These are phyloP conservation scores for Otolemur garnettii DNA, from an alignment of 2,113 vertebrate genomes.

Conservation along the genomic window DNA sequence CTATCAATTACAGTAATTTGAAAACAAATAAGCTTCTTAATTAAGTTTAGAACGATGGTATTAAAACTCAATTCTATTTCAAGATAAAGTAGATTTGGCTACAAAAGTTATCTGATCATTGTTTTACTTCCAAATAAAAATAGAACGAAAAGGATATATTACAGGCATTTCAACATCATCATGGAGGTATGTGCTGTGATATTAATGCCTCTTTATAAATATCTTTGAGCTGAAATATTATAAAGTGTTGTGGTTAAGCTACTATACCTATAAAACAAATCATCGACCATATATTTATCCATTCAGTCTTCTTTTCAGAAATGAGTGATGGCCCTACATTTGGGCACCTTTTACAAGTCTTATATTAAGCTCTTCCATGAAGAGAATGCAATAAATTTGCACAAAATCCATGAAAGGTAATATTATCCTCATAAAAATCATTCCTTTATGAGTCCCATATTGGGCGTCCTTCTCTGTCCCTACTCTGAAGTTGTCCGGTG, in stretches of 20 bases:
- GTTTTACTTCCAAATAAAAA: constrained; percentile 51
- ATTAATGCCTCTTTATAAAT: constrained; percentile 57
- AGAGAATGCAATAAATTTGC: constrained; percentile 57
- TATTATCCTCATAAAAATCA: constrained; percentile 66
- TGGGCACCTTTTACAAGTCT: constrained; percentile 57
- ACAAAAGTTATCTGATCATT: neutral
- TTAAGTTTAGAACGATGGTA: neutral
- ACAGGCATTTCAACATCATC: neutral
- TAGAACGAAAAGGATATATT: constrained; percentile 37
- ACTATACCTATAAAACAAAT: constrained; percentile 63
- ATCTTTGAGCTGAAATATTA: constrained; percentile 52
- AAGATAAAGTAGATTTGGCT: constrained; percentile 25
- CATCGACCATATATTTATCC: constrained; percentile 67
- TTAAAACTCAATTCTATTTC: constrained; percentile 35
- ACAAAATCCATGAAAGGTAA: constrained; percentile 46
- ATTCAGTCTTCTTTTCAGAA: constrained; percentile 39
- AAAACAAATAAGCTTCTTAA: neutral
- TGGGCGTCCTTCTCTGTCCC: neutral
- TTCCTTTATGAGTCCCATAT: constrained; percentile 10
- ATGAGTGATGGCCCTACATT: constrained; percentile 41
- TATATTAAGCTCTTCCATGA: constrained; percentile 62
- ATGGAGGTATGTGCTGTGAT: neutral
- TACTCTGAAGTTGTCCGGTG: neutral
- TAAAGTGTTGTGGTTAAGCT: constrained; percentile 33
- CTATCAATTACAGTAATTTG: neutral